Evolutionary conservation across 2,888 invertebrate genomes (phyloP), one percentile per base, ranked within the genome.

Genomic region (Taenaris catops): DNA sequence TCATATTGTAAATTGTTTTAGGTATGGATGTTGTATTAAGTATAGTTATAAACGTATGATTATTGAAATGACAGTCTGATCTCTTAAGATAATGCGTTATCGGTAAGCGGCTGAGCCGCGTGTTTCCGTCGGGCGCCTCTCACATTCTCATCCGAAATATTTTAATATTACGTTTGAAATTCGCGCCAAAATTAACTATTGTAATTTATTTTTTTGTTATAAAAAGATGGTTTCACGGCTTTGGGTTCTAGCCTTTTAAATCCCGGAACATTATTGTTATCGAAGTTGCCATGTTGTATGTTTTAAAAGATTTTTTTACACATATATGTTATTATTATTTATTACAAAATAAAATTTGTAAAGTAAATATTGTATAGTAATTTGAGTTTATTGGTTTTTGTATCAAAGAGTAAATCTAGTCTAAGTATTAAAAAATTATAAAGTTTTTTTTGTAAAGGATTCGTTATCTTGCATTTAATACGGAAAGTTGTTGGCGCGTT

Each of bases 61-160:
- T 73, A 75, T 78, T 81, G 64, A 70, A 68, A 72, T 71, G 72
- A 75, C 80, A 80, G 75, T 72, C 75, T 86, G 87, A 87, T 87
- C 87, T 87, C 87, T 81, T 83, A 80, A 59, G 73, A 71, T 84
- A 72, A 62, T 64, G 67, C 63, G 67, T 62, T 51, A 41, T 52
- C 48, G 37, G 40, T 46, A 47, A 55, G 58, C 60, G 63, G 57
- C 57, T 49, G 44, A 48, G 53, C 55, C 58, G 55, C 52, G 38
- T 47, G 35, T 41, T 36, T 41, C 55, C 53, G 59, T 60, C 61
- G 65, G 60, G 61, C 62, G 52, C 51, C 41, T 51, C 46, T 49
- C 44, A 38, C 38, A 35, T 33, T 40, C 34, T 8, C 21, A 32
- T 38, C 25, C 20, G 27, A 33, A 39, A 28, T 12, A 25, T 41